Base-by-base conservation (phyloP, 2,888 invertebrate species). In the Papilio demoleus region DNA sequence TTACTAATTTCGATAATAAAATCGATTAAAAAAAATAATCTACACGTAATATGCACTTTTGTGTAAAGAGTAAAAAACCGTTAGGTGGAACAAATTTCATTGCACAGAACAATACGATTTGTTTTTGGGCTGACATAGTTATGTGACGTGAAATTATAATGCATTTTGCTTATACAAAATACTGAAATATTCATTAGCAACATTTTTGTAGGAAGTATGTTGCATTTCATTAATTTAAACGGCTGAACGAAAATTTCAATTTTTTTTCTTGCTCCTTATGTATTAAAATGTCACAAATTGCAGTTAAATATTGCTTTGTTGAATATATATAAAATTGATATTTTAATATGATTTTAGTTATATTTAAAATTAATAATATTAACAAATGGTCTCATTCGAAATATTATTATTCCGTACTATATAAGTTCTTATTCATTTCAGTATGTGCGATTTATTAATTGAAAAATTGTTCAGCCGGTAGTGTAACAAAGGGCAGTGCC, bases 1-100 rank as follows among this genome's bases (percentile, higher is more conserved):
- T n/a, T n/a, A n/a, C n/a, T 22, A 24, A 50, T 22, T 53, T n/a
- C 27, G 8, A 5, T 2, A 14, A 53, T 53, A 5, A 14, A 27
- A 6, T 6, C 53, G 8, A 27, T 60, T 47, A n/a, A 40, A 50
- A 62, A 27, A 24, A 67, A 63, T 38, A 40, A 42, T 31, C 19
- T 4, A 27, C 22, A 82, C 80, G 82, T 82, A n/a, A n/a, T n/a
- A 83, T 73, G 77, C 72, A 76, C 77, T 84, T 81, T 86, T 83
- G 79, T 81, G 75, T 67, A 70, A 87, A 86, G 82, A 86, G 82
- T 86, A 83, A 87, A 86, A 83, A 74, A 81, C 86, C 74, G 86
- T 85, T 87, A 84, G 73, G 70, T 78, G 63, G 82, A 78, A 81
- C 84, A 78, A 79, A 77, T 88, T 86, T 80, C 76, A 71, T 67